Base-by-base conservation (phyloP, 2,888 invertebrate species). In the Mactromeris polynyma region DNA sequence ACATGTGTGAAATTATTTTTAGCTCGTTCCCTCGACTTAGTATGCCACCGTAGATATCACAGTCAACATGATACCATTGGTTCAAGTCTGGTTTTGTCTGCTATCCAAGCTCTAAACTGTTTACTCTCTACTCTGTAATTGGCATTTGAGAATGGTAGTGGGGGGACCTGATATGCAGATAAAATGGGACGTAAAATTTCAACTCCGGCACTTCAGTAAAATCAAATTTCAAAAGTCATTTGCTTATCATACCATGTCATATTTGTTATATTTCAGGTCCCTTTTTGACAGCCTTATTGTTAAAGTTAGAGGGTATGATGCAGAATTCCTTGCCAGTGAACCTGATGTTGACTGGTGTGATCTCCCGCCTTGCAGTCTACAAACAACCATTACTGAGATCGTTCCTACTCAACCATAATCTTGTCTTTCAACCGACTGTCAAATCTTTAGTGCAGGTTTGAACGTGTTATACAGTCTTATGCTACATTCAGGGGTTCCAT, bases 381-480 rank as follows among this genome's bases (percentile, higher is more conserved):
- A 98, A 99, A 0, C 98, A 99, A 94, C 98, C 99, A 9, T 97
- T 99, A 85, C 97, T 99, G 83, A 98, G 98, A 92, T 98, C 99
- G 3, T 98, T 99, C 96, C 97, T 99, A 79, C 97, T 99, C 91
- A 98, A 98, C 95, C 98, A 98, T 90, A 98, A 98, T 96, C 97
- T 98, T 94, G 98, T 98, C 93, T 98, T 99, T 95, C 98, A 99
- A 96, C 99, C 99, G 0, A 98, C 98, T 95, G 98, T 99, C 96
- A 98, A 98, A 96, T 99, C 98, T 4, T 97, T 99, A 92, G 98
- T 98, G 97, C 99, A 99, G 98, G 99, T 98, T 81, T 2, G 21
- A 11, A n/a, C 40, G 1, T 40, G n/a, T 2, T 58, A 9, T 58
- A 58, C n/a, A n/a, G n/a, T n/a, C 17, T 11, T 17, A n/a, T n/a